Evolutionary conservation across 2,797 vertebrate genomes (phyloP).

Genomic region (Diplodus sargus): DNA sequence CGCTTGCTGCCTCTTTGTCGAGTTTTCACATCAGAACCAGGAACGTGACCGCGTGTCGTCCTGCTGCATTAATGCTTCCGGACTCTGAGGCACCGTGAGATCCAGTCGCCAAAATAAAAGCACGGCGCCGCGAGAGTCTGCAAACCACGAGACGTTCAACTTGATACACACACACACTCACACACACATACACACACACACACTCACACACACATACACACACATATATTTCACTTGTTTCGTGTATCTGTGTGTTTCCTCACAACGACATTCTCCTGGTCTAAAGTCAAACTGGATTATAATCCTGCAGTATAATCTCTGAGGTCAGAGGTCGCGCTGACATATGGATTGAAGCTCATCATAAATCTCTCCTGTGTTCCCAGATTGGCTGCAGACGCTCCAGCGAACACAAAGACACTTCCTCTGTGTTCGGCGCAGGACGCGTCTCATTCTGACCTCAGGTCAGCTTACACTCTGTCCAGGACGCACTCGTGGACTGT

Average conservation of each 20-base stretch:
- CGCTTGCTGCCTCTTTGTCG: neutral
- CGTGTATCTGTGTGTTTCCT: neutral
- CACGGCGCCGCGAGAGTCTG: neutral
- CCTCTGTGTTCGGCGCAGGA: neutral
- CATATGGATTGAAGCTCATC: conserved; percentile 57
- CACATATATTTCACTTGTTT: neutral
- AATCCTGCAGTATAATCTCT: conserved; percentile 3
- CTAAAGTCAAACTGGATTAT: conserved; percentile 42
- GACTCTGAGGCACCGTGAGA: neutral
- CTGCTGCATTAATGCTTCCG: conserved; percentile 3
- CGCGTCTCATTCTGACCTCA: conserved; percentile 17
- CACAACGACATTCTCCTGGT: neutral
- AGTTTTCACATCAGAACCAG: neutral
- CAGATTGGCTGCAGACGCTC: conserved; percentile 43
- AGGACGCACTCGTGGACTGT: neutral
- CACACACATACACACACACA: no score
- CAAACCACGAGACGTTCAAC: no score
- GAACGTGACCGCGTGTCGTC: neutral
- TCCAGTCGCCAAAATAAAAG: neutral
- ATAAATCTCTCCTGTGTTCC: conserved; percentile 28
- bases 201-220: no score
- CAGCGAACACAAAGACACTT: conserved; percentile 30
- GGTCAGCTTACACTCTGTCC: neutral
- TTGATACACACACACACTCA: neutral
- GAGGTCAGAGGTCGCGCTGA: conserved; percentile 47